Conservation (phyloP, 2,113 vertebrate species). For the Bubalus kerabau region DNA sequence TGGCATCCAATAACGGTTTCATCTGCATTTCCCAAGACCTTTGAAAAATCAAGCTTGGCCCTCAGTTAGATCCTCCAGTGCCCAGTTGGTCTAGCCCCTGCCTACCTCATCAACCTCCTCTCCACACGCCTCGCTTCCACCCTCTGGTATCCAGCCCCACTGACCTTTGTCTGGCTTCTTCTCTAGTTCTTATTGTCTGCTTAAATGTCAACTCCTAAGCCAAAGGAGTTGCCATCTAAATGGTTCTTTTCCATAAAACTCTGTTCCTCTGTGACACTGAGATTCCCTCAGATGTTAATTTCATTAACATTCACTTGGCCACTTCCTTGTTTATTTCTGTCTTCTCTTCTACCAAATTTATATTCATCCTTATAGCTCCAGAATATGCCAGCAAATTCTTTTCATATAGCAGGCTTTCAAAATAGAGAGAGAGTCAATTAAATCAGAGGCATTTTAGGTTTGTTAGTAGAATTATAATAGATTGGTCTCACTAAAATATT, state of each 20-base stretch:
- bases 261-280: background rate
- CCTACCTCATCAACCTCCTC: background rate
- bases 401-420: background rate
- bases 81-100: background rate
- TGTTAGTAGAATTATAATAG: background rate
- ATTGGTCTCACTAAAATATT: background rate
- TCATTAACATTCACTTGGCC: background rate
- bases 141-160: too few species aligned
- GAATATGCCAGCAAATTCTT: background rate
- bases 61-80: background rate
- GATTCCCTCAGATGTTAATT: background rate
- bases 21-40: background rate
- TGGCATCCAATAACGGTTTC: background rate
- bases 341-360: background rate
- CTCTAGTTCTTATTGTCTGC: background rate
- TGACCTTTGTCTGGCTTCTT: background rate
- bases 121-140: background rate
- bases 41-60: background rate
- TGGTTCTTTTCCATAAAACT: background rate
- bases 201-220: background rate
- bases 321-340: background rate
- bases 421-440: background rate
- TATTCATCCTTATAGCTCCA: background rate
- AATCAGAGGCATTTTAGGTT: background rate
- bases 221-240: background rate